phyloP scores from a whole-genome alignment of 1,140 invertebrate species.

The Acromyrmex heyeri region DNA sequence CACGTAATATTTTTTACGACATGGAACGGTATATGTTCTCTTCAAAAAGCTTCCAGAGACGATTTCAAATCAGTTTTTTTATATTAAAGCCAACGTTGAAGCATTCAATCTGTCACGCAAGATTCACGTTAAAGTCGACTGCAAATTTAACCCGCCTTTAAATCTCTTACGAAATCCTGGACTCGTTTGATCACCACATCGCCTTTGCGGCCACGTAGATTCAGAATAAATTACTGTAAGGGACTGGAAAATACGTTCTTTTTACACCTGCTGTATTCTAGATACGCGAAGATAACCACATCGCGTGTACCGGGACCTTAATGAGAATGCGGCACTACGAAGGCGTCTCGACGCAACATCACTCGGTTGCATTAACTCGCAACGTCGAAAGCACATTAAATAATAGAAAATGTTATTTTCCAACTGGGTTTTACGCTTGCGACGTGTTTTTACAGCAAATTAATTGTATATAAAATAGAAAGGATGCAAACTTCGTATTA shows the following conservation, averaged over 20 bases:
- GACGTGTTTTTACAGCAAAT: neutral
- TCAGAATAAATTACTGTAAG: conserved; percentile 56
- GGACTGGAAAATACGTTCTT: conserved; percentile 49
- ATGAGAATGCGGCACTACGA: conserved; percentile 22
- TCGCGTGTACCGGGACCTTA: conserved; percentile 13
- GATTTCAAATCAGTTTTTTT: conserved; percentile 51
- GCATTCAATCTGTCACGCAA: conserved; percentile 25
- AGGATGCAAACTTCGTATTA: neutral
- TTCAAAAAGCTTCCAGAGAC: conserved; percentile 35
- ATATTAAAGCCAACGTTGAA: conserved; percentile 47
- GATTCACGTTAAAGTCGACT: conserved; percentile 22
- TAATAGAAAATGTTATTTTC: conserved; percentile 37
- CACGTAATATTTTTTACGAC: conserved; percentile 31
- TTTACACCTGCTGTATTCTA: conserved; percentile 46
- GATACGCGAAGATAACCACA: conserved; percentile 23
- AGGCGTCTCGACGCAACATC: conserved; percentile 8
- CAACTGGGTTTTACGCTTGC: neutral
- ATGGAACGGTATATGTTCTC: neutral
- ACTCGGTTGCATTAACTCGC: conserved; percentile 12
- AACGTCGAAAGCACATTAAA: conserved; percentile 19
- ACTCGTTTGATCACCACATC: neutral
- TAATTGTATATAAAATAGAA: conserved; percentile 1
- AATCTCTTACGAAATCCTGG: conserved; percentile 25
- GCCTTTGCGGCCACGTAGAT: conserved; percentile 32
- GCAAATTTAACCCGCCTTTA: conserved; percentile 45